Percentiles rank a stretch among this genome's conserved stretches.
Evolutionary conservation across 2,888 invertebrate genomes (phyloP).

Genomic region (Macrosiphum euphorbiae): DNA sequence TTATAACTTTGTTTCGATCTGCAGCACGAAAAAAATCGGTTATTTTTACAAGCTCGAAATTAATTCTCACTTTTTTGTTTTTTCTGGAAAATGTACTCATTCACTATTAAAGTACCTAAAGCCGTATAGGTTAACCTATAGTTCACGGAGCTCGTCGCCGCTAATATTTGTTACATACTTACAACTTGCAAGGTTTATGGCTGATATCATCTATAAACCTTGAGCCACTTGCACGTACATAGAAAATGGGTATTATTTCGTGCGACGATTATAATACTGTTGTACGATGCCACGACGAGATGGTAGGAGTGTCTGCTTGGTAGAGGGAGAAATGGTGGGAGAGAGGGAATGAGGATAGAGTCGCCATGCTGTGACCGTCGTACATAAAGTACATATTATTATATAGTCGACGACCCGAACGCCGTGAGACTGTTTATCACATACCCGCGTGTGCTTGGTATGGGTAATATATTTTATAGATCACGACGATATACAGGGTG

Average conservation of each 20-base stretch:
- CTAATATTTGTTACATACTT: background rate
- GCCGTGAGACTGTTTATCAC: background rate
- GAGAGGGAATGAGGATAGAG: background rate
- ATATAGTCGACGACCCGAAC: constrained; percentile 7
- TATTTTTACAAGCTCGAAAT: background rate
- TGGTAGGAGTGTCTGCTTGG: background rate
- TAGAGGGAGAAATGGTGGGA: background rate
- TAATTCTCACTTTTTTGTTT: background rate
- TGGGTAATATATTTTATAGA: background rate
- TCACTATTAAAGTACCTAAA: background rate
- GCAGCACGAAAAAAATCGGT: background rate
- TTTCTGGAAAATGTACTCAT: background rate
- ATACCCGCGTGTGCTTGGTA: background rate
- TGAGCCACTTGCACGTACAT: constrained; percentile 1
- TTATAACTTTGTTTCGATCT: background rate
- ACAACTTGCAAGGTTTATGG: background rate
- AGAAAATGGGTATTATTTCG: background rate
- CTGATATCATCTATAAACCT: background rate
- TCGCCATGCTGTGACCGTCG: background rate
- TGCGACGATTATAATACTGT: background rate
- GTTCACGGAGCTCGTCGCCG: background rate
- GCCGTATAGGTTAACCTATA: background rate
- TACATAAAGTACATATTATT: background rate
- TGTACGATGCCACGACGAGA: background rate
- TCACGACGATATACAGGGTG: background rate